phyloP scores from a whole-genome alignment of 2,888 invertebrate species.

The Nomada ruficornis region DNA sequence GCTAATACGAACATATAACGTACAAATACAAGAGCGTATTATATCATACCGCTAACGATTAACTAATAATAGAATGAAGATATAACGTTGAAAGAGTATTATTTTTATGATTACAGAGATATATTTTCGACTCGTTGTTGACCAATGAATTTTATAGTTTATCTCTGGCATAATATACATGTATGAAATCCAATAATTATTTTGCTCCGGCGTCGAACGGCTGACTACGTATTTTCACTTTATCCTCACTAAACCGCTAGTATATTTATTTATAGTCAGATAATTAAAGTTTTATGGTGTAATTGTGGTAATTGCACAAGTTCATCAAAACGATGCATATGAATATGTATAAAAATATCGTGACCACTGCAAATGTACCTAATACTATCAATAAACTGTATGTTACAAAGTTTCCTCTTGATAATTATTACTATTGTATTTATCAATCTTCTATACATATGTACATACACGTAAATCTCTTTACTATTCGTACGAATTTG shows the following conservation, averaged over 20 bases:
- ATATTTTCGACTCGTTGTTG: conserved; percentile 82
- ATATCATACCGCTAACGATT: conserved; percentile 39
- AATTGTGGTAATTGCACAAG: conserved; percentile 42
- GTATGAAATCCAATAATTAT: conserved; percentile 59
- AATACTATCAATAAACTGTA: conserved; percentile 78
- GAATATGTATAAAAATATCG: conserved; percentile 31
- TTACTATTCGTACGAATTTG: neutral
- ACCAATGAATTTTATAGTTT: conserved; percentile 78
- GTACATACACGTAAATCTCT: neutral
- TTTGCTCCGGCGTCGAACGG: conserved; percentile 55
- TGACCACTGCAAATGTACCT: conserved; percentile 68
- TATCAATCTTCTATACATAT: neutral
- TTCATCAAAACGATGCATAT: conserved; percentile 26
- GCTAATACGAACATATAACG: conserved; percentile 39
- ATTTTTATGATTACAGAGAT: conserved; percentile 73
- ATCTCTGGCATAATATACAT: conserved; percentile 65
- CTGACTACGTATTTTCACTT: conserved; percentile 50
- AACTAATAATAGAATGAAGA: conserved; percentile 57
- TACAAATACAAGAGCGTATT: conserved; percentile 52
- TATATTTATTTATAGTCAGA: conserved; percentile 39
- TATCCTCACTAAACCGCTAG: conserved; percentile 21
- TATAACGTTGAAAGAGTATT: conserved; percentile 59
- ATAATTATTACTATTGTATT: neutral
- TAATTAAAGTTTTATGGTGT: conserved; percentile 30
- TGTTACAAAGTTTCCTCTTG: conserved; percentile 67